phyloP scores from a whole-genome alignment of 2,113 vertebrate species.

The Ameiurus melas region DNA sequence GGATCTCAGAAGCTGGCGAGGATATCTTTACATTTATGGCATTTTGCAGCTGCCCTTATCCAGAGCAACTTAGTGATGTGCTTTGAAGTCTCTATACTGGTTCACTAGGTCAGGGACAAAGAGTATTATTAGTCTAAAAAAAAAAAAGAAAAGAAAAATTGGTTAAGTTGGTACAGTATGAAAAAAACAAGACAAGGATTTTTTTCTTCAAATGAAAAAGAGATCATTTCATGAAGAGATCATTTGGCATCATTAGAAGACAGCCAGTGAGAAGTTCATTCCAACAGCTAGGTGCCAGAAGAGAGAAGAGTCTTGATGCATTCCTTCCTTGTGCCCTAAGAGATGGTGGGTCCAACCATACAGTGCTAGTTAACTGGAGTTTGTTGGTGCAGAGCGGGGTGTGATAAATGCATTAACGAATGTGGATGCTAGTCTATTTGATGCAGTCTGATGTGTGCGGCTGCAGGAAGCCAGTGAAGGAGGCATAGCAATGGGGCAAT shows the following conservation, averaged over 20 bases:
- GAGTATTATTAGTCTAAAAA: too few relatives aligned
- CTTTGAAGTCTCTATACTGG: neutral
- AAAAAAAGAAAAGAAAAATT: neutral
- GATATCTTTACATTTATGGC: neutral
- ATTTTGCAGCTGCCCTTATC: neutral
- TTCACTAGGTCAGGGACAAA: neutral
- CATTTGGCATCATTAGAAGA: neutral
- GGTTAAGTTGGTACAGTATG: neutral
- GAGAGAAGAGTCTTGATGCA: neutral
- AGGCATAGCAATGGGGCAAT: neutral
- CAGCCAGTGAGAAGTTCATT: neutral
- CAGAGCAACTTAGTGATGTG: neutral
- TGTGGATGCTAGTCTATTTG: neutral
- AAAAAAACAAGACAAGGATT: neutral
- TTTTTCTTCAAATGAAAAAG: neutral
- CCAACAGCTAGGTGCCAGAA: neutral
- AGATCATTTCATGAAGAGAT: neutral
- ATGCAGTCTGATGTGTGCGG: neutral
- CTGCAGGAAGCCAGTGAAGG: neutral
- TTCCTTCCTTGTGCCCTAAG: neutral
- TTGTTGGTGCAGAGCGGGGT: neutral
- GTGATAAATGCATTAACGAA: neutral
- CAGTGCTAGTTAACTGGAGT: neutral
- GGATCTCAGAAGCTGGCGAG: neutral
- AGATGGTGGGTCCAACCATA: neutral